Conservation (phyloP, 2,888 invertebrate species). For the Lymantria monacha region DNA sequence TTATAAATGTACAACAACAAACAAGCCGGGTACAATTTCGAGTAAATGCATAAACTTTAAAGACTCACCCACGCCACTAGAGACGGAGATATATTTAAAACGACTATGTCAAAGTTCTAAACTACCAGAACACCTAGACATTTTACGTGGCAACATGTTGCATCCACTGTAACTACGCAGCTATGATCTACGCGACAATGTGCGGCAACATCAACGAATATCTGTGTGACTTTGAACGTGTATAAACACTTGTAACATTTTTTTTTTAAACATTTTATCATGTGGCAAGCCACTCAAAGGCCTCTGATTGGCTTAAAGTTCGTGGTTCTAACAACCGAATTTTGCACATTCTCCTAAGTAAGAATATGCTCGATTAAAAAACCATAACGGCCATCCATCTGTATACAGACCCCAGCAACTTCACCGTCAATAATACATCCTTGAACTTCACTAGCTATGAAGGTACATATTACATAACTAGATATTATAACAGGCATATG, state of each 20-base stretch:
- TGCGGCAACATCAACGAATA: conserved; percentile 64
- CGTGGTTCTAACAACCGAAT: too few relatives aligned
- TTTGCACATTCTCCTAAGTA: too few relatives aligned
- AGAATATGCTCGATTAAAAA: too few relatives aligned
- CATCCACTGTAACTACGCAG: conserved; percentile 59
- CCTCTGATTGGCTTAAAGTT: too few relatives aligned
- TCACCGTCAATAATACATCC: too few relatives aligned
- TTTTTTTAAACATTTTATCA: too few relatives aligned
- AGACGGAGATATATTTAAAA: conserved; percentile 45
- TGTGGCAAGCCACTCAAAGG: too few relatives aligned
- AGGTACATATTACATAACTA: too few relatives aligned
- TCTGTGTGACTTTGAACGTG: conserved; percentile 41
- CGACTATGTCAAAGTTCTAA: conserved; percentile 44
- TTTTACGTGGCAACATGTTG: conserved; percentile 58
- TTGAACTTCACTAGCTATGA: too few relatives aligned
- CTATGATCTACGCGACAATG: conserved; percentile 68
- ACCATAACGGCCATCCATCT: too few relatives aligned
- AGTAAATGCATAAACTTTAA: conserved; percentile 60
- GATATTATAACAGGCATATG: too few relatives aligned
- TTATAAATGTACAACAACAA: conserved; percentile 56
- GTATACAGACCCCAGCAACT: too few relatives aligned
- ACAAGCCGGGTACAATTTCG: conserved; percentile 58
- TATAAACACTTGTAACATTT: conserved; percentile 47
- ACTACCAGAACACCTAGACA: conserved; percentile 73
- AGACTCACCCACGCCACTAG: conserved; percentile 47